These are phyloP conservation scores for Heterocephalus glaber DNA, from an alignment of 2,113 vertebrate genomes.

Conservation along the genomic window DNA sequence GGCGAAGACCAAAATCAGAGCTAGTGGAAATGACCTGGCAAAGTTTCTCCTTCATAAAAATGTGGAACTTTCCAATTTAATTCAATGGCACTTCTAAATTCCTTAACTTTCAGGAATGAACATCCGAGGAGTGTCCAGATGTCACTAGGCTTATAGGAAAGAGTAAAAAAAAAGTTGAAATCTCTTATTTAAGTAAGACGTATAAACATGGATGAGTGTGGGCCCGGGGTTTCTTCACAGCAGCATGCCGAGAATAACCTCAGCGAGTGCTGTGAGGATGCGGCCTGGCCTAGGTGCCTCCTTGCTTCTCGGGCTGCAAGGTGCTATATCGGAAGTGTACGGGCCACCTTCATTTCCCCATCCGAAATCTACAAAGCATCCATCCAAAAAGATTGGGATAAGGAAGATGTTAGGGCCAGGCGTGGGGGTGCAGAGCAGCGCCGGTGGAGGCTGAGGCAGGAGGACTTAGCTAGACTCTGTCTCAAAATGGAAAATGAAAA, in stretches of 20 bases:
- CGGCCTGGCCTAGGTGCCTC: not conserved
- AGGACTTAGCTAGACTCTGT: not conserved
- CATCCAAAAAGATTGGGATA: not conserved
- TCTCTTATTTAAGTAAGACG: not conserved
- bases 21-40: not conserved
- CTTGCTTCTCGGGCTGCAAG: not conserved
- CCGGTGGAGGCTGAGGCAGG: not conserved
- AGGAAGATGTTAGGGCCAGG: not conserved
- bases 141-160: not conserved
- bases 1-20: not conserved
- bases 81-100: not conserved
- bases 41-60: conserved; percentile 9
- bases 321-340: not conserved
- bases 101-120: not conserved
- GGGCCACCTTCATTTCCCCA: not conserved
- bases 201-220: not conserved
- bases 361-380: not conserved
- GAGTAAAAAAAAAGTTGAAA: not conserved
- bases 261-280: not conserved
- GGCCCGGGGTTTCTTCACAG: conserved; percentile 21
- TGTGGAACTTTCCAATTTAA: not conserved
- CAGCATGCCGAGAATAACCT: not conserved
- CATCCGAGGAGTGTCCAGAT: not conserved
- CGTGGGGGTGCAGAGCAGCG: not conserved
- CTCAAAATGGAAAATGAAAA: not conserved